Conservation (phyloP, 2,113 vertebrate species). For the Thomomys bottae region DNA sequence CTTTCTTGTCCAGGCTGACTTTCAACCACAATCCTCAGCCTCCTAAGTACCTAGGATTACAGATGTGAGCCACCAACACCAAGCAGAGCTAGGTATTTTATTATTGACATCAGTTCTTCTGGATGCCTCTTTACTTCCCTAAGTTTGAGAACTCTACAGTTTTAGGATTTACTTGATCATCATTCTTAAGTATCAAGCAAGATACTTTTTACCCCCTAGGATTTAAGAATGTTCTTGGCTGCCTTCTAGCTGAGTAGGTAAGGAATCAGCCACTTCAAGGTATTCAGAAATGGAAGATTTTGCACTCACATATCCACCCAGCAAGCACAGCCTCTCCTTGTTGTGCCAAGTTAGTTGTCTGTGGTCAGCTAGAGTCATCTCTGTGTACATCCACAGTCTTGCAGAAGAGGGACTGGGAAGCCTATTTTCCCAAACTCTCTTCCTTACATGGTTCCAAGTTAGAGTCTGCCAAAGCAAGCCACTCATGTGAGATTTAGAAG, state of each 20-base stretch:
- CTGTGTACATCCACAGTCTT: background rate
- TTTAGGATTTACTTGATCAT: background rate
- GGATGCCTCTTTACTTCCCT: background rate
- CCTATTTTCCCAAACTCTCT: background rate
- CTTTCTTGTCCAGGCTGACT: too few relatives aligned
- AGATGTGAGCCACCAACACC: too few relatives aligned
- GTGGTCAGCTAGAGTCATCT: constrained; percentile 5
- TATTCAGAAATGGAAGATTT: background rate
- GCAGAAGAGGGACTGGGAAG: background rate
- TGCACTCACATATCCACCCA: background rate
- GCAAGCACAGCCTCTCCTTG: background rate
- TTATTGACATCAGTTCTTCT: constrained; percentile 12
- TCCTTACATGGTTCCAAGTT: background rate
- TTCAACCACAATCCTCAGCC: too few relatives aligned
- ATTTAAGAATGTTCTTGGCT: background rate
- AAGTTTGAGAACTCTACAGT: constrained; percentile 22
- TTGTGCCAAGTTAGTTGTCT: background rate
- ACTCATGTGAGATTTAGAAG: constrained; percentile 2
- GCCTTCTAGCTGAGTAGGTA: background rate
- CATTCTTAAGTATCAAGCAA: background rate
- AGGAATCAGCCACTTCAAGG: background rate
- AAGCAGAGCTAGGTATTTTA: constrained; percentile 26
- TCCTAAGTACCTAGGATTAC: too few relatives aligned
- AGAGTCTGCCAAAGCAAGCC: background rate
- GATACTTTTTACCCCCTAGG: background rate